A percentile compares a stretch with the other conserved stretches of the same genome.
These are phyloP conservation scores for Megaustenia siamemsis DNA, from an alignment of 2,888 invertebrate species.

Conservation along the genomic window DNA sequence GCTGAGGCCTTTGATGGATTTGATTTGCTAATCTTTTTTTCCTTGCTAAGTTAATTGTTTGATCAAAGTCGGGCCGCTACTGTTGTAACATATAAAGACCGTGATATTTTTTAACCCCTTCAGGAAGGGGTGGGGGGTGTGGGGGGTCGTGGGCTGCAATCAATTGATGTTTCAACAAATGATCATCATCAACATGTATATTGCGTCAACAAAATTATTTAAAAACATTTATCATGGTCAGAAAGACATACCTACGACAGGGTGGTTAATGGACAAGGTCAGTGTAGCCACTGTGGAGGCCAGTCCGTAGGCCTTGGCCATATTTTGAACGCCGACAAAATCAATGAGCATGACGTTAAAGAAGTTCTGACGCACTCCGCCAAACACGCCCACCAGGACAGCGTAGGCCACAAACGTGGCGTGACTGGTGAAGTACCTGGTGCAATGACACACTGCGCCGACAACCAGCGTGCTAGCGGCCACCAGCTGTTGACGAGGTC, in stretches of 20 bases:
- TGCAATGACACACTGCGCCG: slow-evolving; percentile 11
- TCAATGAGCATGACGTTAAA: slow-evolving; percentile 38
- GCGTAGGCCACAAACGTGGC: slow-evolving; percentile 27
- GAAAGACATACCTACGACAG: slow-evolving; percentile 23
- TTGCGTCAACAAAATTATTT: too few relatives aligned
- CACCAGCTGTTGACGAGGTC: slow-evolving; percentile 28
- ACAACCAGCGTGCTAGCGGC: slow-evolving; percentile 24
- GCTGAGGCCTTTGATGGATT: too few relatives aligned
- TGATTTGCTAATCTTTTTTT: too few relatives aligned
- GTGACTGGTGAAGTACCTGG: slow-evolving; percentile 25
- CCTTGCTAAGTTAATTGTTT: too few relatives aligned
- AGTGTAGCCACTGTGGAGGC: slow-evolving; percentile 16
- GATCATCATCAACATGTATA: too few relatives aligned
- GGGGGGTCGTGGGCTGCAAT: too few relatives aligned
- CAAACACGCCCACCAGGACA: slow-evolving; percentile 39
- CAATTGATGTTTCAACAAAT: too few relatives aligned
- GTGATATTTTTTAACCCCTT: too few relatives aligned
- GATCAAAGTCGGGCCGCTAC: too few relatives aligned
- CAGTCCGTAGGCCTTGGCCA: slow-evolving; percentile 31
- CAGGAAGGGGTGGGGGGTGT: too few relatives aligned
- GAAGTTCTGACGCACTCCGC: slow-evolving; percentile 45
- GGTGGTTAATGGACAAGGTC: slow-evolving; percentile 33
- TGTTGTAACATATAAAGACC: too few relatives aligned
- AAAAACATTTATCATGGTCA: neutral
- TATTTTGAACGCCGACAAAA: slow-evolving; percentile 29